These are phyloP conservation scores for Halesus radiatus DNA, from an alignment of 1,140 invertebrate genomes.

Conservation along the genomic window DNA sequence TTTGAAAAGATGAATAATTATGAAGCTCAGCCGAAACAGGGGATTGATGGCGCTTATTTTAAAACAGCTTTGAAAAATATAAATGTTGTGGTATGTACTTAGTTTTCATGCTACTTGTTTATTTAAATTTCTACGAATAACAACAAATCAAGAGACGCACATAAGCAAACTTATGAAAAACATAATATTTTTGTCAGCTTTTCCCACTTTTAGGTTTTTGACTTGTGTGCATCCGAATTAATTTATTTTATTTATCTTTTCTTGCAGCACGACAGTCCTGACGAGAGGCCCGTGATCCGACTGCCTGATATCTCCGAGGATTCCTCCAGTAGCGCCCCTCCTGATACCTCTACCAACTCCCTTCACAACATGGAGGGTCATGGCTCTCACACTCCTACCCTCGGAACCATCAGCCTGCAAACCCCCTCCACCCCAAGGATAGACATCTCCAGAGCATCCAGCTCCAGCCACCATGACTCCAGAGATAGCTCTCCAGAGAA, in stretches of 20 bases:
- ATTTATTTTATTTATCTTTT: conserved; percentile 54
- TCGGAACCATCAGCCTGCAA: conserved; percentile 65
- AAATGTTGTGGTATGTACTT: too few relatives aligned
- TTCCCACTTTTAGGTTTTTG: too few relatives aligned
- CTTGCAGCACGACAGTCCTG: conserved; percentile 73
- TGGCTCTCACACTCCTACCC: conserved; percentile 57
- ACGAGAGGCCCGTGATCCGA: conserved; percentile 72
- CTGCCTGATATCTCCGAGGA: conserved; percentile 81
- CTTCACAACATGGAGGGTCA: conserved; percentile 54
- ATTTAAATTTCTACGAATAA: too few relatives aligned
- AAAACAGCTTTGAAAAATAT: too few relatives aligned
- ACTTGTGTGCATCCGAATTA: too few relatives aligned
- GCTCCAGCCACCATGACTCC: conserved; percentile 87
- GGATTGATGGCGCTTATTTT: too few relatives aligned
- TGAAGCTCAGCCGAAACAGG: too few relatives aligned
- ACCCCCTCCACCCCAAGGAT: conserved; percentile 85
- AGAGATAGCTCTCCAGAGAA: conserved; percentile 85
- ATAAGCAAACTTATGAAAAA: too few relatives aligned
- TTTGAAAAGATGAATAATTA: too few relatives aligned
- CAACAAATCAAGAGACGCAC: too few relatives aligned
- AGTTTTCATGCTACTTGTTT: too few relatives aligned
- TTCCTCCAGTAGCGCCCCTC: conserved; percentile 52
- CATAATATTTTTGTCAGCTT: too few relatives aligned
- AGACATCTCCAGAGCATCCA: conserved; percentile 88
- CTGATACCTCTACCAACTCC: conserved; percentile 33